Evolutionary conservation across 1,140 invertebrate genomes (phyloP), one percentile per base, ranked within the genome.

Genomic region (Araneus ventricosus): DNA sequence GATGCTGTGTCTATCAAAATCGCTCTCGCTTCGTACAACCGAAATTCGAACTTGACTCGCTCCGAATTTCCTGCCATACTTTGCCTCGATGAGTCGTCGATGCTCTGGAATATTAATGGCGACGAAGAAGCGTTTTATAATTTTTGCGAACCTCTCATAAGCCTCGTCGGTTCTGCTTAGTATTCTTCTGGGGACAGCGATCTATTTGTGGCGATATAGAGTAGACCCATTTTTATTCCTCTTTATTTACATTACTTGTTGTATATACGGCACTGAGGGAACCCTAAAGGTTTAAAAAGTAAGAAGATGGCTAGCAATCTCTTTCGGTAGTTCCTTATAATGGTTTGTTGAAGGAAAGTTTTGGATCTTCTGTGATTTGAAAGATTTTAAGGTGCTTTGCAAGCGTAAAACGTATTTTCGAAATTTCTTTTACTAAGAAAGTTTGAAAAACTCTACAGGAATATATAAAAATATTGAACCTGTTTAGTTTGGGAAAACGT

Each of bases 1-100:
- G 88, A 80, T 80, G 37, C 41, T 41, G 88, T 79, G 88, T 79
- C 70, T 34, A 79, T 90, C 88, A 90, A 90, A 90, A 90, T 90
- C 88, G 88, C 27, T 90, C 70, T 79, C 63, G 41, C 67, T 90
- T 79, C 67, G 34, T 90, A 80, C 24, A 59, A 70, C 52, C 27
- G 37, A 90, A 90, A 79, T 90, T 90, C 30, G 70, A 59, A 79
- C 70, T 90, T n/a, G 52, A 80, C 70, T 88, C 87, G 61, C 14
- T 34, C 34, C 37, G 70, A 90, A 80, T 90, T 79, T 79, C 30
- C 45, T 79, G 20, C 41, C 27, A 57, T 59, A 90, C 88, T 75
- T 59, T 27, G 24, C 41, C 59, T 57, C 88, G 27, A 79, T 80
- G 88, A 90, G 75, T 24, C 39, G 45, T 5, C 10, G 27, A 20